Evolutionary conservation across 2,113 vertebrate genomes (phyloP).

Genomic region (Leptodactylus fuscus): DNA sequence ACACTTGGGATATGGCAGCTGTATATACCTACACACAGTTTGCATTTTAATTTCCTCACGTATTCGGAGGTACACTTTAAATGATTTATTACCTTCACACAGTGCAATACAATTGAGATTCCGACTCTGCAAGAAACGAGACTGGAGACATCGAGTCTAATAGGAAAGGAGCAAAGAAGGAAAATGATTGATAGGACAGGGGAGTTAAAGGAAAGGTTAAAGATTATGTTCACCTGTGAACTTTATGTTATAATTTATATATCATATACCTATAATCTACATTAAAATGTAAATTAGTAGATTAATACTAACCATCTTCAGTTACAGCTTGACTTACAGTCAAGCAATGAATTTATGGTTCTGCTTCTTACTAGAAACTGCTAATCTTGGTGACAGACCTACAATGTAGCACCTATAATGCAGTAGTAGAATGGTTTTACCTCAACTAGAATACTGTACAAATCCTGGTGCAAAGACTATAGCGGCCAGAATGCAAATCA

Average conservation of each 20-base stretch:
- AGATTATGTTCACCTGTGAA: neutral
- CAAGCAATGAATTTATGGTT: neutral
- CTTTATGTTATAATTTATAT: neutral
- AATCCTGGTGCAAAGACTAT: no score
- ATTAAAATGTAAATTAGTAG: neutral
- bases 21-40: no score
- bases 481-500: no score
- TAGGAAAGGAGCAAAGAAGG: neutral
- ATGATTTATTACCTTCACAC: conserved; percentile 86
- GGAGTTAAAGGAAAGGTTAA: neutral
- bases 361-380: neutral
- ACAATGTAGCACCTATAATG: no score
- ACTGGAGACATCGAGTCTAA: conserved; percentile 95
- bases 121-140: conserved; percentile 96
- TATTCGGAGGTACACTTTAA: no score
- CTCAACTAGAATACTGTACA: no score
- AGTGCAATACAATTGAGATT: conserved; percentile 99
- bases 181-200: neutral
- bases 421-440: no score
- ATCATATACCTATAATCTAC: neutral
- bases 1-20: no score
- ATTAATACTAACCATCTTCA: neutral
- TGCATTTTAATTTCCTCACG: no score
- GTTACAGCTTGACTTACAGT: neutral
- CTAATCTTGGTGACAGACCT: no score